These are phyloP conservation scores for Coptodon bakossiorum DNA, from an alignment of 2,113 vertebrate species.

Conservation along the genomic window DNA sequence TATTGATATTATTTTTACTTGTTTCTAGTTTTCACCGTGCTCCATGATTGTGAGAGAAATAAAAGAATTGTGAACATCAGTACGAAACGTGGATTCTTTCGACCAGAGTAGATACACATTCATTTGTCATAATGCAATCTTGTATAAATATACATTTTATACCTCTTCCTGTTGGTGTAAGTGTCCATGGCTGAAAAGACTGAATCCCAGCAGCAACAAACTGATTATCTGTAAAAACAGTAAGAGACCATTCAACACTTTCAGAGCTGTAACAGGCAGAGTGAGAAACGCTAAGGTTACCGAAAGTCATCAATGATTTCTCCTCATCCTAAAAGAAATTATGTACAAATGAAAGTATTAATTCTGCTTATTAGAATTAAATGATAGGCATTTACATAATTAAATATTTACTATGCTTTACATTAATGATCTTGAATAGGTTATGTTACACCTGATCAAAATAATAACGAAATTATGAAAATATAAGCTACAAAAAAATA, in stretches of 20 bases:
- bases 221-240: conserved; percentile 26
- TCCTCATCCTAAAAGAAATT: neutral
- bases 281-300: neutral
- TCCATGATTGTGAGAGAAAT: too few species aligned
- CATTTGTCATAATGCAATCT: neutral
- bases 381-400: neutral
- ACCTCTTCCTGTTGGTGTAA: neutral
- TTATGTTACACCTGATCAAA: neutral
- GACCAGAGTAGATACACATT: neutral
- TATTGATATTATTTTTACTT: too few species aligned
- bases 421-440: neutral
- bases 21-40: too few species aligned
- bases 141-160: neutral
- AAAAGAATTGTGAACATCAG: too few species aligned
- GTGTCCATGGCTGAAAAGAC: conserved; percentile 21
- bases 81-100: too few species aligned
- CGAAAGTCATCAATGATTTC: neutral
- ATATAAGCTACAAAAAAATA: rapidly evolving
- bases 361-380: neutral
- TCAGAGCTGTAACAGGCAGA: neutral
- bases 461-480: neutral
- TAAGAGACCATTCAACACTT: neutral
- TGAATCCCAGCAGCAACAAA: neutral
- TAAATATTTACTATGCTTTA: neutral
- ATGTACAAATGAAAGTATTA: neutral